A percentile compares a stretch with the other conserved stretches of the same genome.
phyloP scores from a whole-genome alignment of 2,888 invertebrate genomes.

The Drosophila fungiperda region DNA sequence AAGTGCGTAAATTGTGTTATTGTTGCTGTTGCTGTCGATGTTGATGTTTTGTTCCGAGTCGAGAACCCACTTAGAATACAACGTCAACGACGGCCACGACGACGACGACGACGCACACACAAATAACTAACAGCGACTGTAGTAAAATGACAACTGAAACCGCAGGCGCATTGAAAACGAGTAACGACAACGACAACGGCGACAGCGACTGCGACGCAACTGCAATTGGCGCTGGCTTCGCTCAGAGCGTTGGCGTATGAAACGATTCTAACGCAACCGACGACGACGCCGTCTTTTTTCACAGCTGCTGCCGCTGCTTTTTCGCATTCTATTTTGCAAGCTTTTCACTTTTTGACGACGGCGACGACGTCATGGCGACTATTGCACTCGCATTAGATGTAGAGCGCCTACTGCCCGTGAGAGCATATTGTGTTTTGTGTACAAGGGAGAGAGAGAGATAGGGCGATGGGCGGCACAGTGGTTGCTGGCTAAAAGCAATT shows the following conservation, averaged over 20 bases:
- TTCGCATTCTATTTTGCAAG: constrained; percentile 56
- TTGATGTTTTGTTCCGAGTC: constrained; percentile 29
- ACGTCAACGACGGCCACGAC: constrained; percentile 65
- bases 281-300: constrained; percentile 20
- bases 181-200: constrained; percentile 52
- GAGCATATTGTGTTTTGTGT: background rate
- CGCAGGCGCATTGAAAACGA: constrained; percentile 77
- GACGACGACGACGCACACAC: constrained; percentile 69
- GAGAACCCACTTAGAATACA: constrained; percentile 67
- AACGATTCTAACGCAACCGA: constrained; percentile 56
- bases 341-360: constrained; percentile 70
- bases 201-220: constrained; percentile 31
- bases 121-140: constrained; percentile 78
- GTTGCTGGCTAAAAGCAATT: background rate
- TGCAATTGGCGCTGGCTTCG: constrained; percentile 45
- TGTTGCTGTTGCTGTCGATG: constrained; percentile 40
- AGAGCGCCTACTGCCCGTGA: constrained; percentile 37
- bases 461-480: constrained; percentile 10
- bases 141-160: constrained; percentile 80
- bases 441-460: background rate
- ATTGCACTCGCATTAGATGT: constrained; percentile 67
- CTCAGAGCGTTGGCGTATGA: constrained; percentile 44
- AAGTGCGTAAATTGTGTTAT: constrained; percentile 30
- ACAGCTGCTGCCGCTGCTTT: background rate
- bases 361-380: constrained; percentile 50